Base-by-base conservation (phyloP, 2,888 invertebrate species). In the Plagodis pulveraria region DNA sequence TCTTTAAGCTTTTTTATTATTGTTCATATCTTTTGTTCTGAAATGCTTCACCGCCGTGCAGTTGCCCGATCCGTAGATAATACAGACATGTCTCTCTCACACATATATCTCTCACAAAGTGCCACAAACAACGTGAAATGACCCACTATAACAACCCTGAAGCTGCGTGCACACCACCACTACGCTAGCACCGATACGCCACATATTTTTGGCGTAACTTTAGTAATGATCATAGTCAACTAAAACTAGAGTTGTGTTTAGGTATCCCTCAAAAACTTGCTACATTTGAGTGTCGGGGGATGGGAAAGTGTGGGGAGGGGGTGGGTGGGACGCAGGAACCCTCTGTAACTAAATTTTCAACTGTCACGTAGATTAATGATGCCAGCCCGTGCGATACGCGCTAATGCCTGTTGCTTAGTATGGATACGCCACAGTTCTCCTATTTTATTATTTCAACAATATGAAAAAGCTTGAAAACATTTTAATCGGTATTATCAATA, bases 361-460 rank as follows among this genome's bases (percentile, higher is more conserved):
- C 92, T 93, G 93, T 93, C 93, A 93, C 91, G 91, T 88, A 93
- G 92, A 93, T 93, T 93, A 93, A 93, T 93, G 93, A 93, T 86
- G 88, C 87, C 89, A 87, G 89, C 86, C 90, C 89, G 93, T 87
- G 90, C 91, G 90, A 90, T 92, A 93, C 92, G 91, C 91, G 90
- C 86, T 90, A 90, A 90, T 90, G 91, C 86, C 77, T 84, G 71
- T 72, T 77, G 85, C 77, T 77, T 86, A 81, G 72, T 80, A 76
- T 86, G 91, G 91, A 91, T 86, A 79, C 66, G 89, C 73, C 82
- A 32, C 5, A 6, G 5, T 44, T 22, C 50, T 50, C 42, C 7
- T 42, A 7, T 0, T 32, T 41, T 35, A 12, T 47, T 47, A 5
- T 42, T 6, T 12, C 0, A 9, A 6, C 38, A 43, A 43, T 12